These are phyloP conservation scores for Oreochromis spilurus DNA, from an alignment of 2,113 vertebrate genomes.

Conservation along the genomic window DNA sequence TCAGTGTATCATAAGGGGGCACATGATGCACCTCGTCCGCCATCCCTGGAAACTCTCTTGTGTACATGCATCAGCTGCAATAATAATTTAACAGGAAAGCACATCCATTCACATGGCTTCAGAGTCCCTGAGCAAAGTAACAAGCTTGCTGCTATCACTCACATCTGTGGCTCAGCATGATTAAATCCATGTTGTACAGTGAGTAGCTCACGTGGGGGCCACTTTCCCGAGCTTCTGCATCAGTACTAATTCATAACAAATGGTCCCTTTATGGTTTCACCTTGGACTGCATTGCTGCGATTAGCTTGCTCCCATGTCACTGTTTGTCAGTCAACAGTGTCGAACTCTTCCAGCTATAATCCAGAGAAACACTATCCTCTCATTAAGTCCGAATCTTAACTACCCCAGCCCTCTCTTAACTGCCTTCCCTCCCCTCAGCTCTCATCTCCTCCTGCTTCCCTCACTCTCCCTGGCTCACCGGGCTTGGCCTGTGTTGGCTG, in stretches of 20 bases:
- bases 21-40: not conserved
- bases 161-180: conserved; percentile 62
- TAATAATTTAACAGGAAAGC: conserved; percentile 66
- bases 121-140: conserved; percentile 66
- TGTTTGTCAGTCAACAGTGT: conserved; percentile 40
- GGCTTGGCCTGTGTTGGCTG: conserved; percentile 38
- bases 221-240: conserved; percentile 30
- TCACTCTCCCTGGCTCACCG: conserved; percentile 1
- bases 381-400: conserved; percentile 11
- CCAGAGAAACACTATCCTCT: conserved; percentile 6
- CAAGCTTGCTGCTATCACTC: conserved; percentile 57
- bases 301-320: conserved; percentile 32
- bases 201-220: conserved; percentile 9
- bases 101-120: conserved; percentile 51
- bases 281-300: conserved; percentile 1
- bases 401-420: not conserved
- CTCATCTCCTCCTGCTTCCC: conserved; percentile 11
- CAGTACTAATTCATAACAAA: conserved; percentile 51
- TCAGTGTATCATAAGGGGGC: conserved; percentile 31
- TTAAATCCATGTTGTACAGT: conserved; percentile 59
- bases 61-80: conserved; percentile 67
- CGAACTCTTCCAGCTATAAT: conserved; percentile 19
- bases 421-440: not conserved
- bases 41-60: conserved; percentile 41
- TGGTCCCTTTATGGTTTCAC: conserved; percentile 45